These are phyloP conservation scores for Mormoops blainvillei DNA, from an alignment of 2,113 vertebrate species.

Conservation along the genomic window DNA sequence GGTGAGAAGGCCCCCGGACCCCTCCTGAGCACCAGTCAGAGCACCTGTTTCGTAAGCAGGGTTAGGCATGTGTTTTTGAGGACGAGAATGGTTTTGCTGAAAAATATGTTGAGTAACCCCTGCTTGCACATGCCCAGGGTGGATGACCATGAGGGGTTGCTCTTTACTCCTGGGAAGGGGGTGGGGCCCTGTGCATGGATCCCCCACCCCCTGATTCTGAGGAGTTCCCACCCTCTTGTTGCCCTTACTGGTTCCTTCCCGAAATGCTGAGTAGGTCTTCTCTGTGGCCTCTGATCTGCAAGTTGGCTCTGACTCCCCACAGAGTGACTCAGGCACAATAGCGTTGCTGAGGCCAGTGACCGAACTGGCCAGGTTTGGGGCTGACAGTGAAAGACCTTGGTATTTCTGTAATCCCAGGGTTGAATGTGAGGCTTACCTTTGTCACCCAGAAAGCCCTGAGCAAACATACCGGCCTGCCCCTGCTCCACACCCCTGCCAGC, in stretches of 20 bases:
- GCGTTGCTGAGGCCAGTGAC: neutral
- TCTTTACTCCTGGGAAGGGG: neutral
- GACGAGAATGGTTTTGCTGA: neutral
- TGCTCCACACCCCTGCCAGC: conserved; percentile 37
- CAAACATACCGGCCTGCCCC: neutral
- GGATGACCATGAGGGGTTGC: neutral
- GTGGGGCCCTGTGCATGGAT: neutral
- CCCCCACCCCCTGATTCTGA: neutral
- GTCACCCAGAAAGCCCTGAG: conserved; percentile 5
- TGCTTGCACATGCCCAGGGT: neutral
- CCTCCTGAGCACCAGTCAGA: neutral
- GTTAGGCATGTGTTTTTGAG: neutral
- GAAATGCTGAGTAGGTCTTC: neutral
- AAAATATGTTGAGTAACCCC: neutral
- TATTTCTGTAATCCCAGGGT: conserved; percentile 46
- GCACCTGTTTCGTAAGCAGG: neutral
- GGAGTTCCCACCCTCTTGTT: neutral
- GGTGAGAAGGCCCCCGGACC: neutral
- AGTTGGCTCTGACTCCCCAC: neutral
- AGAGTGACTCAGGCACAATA: conserved; percentile 42
- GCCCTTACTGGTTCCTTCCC: neutral
- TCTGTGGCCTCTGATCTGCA: neutral
- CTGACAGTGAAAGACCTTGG: neutral
- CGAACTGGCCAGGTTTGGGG: neutral
- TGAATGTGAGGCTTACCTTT: conserved; percentile 27